A percentile compares a stretch with the other conserved stretches of the same genome.
Evolutionary conservation across 2,113 vertebrate genomes (phyloP).

Genomic region (Chlamydotis undulata): DNA sequence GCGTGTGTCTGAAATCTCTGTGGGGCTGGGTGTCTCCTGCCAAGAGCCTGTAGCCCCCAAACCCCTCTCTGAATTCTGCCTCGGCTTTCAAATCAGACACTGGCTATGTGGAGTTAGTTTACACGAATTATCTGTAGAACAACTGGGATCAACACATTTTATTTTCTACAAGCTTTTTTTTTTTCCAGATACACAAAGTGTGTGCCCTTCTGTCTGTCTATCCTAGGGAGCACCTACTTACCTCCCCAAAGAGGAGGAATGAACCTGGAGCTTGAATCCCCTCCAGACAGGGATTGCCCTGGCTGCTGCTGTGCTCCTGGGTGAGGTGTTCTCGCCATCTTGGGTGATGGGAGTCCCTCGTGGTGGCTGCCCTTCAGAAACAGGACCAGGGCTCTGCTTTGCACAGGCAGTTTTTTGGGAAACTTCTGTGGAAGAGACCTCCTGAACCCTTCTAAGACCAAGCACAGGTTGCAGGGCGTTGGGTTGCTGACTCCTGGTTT

Average conservation of each 20-base stretch:
- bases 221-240: background rate
- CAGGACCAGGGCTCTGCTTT: background rate
- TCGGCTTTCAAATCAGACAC: background rate
- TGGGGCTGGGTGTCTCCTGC: background rate
- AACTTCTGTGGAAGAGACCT: background rate
- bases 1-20: background rate
- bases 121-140: background rate
- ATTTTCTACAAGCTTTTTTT: background rate
- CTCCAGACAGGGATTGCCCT: background rate
- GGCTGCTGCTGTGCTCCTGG: background rate
- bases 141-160: background rate
- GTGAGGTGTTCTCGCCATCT: background rate
- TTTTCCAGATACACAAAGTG: too few species aligned
- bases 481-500: background rate
- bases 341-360: rapidly evolving
- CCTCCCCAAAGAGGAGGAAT: background rate
- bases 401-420: background rate
- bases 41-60: background rate
- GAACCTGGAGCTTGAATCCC: background rate
- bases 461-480: background rate
- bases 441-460: background rate
- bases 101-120: background rate
- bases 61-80: background rate
- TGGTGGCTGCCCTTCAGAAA: background rate
- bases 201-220: background rate